Percentiles rank a stretch among this genome's conserved stretches.
Evolutionary conservation across 2,797 vertebrate species (phyloP).

Genomic region (Hoplostethus mediterraneus): DNA sequence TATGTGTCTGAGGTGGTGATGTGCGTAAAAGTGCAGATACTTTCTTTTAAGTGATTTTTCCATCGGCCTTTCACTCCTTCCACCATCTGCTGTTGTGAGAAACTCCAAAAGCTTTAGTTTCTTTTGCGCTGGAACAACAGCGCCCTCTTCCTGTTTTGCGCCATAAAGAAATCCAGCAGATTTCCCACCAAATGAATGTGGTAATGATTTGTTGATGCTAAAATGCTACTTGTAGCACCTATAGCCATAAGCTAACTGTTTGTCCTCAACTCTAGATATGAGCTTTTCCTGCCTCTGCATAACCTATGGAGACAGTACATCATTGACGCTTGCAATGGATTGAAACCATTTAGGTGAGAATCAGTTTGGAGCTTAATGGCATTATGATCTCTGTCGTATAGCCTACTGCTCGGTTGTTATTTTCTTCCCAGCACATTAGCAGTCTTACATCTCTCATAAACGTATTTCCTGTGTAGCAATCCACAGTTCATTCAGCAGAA

Average conservation of each 20-base stretch:
- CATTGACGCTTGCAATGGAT: conserved; percentile 88
- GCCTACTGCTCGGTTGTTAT: neutral
- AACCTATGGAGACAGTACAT: conserved; percentile 95
- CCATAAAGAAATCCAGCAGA: no score
- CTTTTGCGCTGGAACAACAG: no score
- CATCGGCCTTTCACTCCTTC: no score
- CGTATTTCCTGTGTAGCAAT: conserved; percentile 76
- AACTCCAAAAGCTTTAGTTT: no score
- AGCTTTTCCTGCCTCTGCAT: conserved; percentile 91
- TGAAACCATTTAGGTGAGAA: conserved; percentile 86
- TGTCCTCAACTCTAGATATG: conserved; percentile 81
- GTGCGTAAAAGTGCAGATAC: no score
- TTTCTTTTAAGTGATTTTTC: no score
- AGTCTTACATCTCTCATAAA: neutral
- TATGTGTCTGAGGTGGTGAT: no score
- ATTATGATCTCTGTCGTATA: neutral
- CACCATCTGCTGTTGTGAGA: no score
- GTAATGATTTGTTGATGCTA: no score
- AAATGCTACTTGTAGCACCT: no score
- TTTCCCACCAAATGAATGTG: no score
- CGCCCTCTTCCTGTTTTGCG: neutral
- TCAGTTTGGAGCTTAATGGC: neutral
- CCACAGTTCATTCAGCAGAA: conserved; percentile 91
- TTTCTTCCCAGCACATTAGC: neutral
- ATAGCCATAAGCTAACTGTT: no score